These are phyloP conservation scores for Cydia amplana DNA, from an alignment of 1,140 invertebrate genomes.

Conservation along the genomic window DNA sequence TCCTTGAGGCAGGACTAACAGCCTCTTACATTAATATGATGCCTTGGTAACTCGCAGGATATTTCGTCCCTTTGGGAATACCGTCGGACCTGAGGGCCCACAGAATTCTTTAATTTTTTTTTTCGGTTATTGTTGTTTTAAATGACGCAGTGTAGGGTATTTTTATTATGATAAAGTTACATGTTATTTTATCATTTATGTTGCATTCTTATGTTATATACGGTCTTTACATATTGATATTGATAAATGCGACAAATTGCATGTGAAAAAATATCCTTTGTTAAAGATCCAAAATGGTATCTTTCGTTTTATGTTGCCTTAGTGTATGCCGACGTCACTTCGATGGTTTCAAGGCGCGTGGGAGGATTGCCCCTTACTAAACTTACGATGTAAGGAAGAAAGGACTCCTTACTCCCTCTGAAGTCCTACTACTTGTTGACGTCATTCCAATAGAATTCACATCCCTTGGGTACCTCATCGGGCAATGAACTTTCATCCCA, in stretches of 20 bases:
- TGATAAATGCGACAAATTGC: neutral
- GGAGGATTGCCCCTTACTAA: slow-evolving; percentile 32
- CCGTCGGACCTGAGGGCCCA: slow-evolving; percentile 52
- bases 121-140: neutral
- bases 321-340: slow-evolving; percentile 42
- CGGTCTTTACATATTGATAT: neutral
- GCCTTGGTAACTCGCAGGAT: slow-evolving; percentile 78
- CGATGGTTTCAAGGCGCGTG: slow-evolving; percentile 46
- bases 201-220: neutral
- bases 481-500: slow-evolving; percentile 41
- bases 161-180: neutral
- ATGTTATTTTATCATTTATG: neutral
- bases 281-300: slow-evolving; percentile 15
- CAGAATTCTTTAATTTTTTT: neutral
- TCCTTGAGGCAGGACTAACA: slow-evolving; percentile 73
- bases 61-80: slow-evolving; percentile 80
- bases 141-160: neutral
- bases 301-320: slow-evolving; percentile 38
- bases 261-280: slow-evolving; percentile 8
- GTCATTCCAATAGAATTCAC: slow-evolving; percentile 75
- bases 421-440: slow-evolving; percentile 76
- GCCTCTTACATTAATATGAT: slow-evolving; percentile 64
- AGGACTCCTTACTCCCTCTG: slow-evolving; percentile 57
- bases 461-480: slow-evolving; percentile 72
- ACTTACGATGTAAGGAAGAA: slow-evolving; percentile 37